Conservation (phyloP, 2,797 vertebrate genomes). For the Sciaenops ocellatus region DNA sequence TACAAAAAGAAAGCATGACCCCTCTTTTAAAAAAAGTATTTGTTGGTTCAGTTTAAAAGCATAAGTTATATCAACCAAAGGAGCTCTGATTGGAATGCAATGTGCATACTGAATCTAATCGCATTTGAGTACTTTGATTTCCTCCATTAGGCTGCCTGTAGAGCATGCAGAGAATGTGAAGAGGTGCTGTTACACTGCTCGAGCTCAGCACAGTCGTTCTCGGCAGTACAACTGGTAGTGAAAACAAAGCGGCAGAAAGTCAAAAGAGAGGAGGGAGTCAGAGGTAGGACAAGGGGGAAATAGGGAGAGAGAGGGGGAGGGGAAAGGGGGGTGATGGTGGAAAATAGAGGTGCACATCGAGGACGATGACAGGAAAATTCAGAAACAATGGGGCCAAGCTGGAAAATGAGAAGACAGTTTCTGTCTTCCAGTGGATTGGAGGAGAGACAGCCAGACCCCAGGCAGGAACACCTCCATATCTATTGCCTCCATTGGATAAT, state of each 20-base stretch:
- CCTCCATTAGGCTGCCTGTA: conserved; percentile 81
- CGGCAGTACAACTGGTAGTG: conserved; percentile 39
- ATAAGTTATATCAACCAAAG: conserved; percentile 63
- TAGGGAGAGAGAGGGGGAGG: neutral
- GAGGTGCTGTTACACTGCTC: conserved; percentile 68
- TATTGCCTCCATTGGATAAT: conserved; percentile 76
- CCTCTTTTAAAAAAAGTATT: conserved; percentile 7
- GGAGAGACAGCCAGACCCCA: conserved; percentile 49
- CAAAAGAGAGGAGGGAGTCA: conserved; percentile 43
- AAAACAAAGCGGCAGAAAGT: conserved; percentile 55
- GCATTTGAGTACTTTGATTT: conserved; percentile 82
- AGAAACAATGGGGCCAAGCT: conserved; percentile 49
- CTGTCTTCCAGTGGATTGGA: conserved; percentile 43
- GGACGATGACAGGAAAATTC: conserved; percentile 52
- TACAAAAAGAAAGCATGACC: conserved; percentile 36
- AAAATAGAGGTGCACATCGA: neutral
- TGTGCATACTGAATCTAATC: conserved; percentile 75
- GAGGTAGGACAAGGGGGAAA: conserved; percentile 29
- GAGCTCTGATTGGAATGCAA: conserved; percentile 74
- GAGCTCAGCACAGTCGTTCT: conserved; percentile 53
- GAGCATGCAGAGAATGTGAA: conserved; percentile 78
- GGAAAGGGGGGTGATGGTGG: neutral
- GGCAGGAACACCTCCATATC: conserved; percentile 63
- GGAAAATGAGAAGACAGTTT: conserved; percentile 45
- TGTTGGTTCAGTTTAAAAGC: conserved; percentile 53